phyloP scores from a whole-genome alignment of 2,797 vertebrate genomes.

The Oreochromis grahami region DNA sequence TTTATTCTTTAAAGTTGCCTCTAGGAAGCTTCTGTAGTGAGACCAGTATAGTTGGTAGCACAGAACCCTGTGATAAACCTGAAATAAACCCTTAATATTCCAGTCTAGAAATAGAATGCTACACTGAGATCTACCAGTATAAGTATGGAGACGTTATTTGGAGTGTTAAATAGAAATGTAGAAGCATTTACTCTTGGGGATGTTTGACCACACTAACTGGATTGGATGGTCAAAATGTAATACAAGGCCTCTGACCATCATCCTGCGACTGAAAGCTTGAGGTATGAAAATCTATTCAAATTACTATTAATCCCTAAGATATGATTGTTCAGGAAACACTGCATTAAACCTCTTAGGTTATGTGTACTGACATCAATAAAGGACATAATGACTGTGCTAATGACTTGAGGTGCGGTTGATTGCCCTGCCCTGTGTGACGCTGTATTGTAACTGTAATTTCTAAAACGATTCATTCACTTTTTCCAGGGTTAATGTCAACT shows the following conservation, averaged over 20 bases:
- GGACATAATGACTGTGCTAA: constrained; percentile 30
- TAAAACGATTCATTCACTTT: not conserved
- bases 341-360: not conserved
- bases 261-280: not conserved
- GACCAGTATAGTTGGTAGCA: not conserved
- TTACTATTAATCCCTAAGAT: not conserved
- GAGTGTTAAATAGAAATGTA: not conserved
- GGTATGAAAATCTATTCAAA: not conserved
- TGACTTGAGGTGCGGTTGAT: constrained; percentile 21
- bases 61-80: not conserved
- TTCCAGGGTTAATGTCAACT: not conserved
- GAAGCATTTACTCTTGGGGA: not conserved
- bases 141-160: not conserved
- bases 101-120: not conserved
- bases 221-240: not conserved
- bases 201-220: not conserved
- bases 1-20: not conserved
- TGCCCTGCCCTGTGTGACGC: constrained; percentile 12
- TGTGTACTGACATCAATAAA: constrained; percentile 27
- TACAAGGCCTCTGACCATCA: not conserved
- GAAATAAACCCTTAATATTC: not conserved
- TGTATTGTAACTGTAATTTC: constrained; percentile 2
- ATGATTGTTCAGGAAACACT: not conserved
- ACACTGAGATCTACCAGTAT: too few species aligned
- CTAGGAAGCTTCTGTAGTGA: not conserved